Evolutionary conservation across 1,140 invertebrate species (phyloP).

Genomic region (Brachionus sp.): DNA sequence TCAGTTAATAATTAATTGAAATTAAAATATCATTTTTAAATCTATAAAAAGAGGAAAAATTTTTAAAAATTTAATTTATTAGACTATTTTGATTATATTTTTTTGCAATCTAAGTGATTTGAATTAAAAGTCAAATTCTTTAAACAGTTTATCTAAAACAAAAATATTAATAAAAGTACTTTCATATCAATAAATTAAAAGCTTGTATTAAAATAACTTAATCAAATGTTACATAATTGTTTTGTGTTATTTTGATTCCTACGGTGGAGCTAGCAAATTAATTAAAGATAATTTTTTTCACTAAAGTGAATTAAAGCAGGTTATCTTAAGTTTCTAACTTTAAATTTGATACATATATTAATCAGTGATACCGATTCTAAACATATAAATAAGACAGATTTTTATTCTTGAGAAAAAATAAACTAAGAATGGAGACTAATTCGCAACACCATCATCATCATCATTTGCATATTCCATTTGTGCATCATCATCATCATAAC

Average conservation of each 20-base stretch:
- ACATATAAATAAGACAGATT: neutral
- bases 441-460: conserved; percentile 28
- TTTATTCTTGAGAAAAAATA: neutral
- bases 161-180: too few relatives aligned
- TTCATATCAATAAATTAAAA: too few relatives aligned
- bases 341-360: neutral
- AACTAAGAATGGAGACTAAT: neutral
- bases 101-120: too few relatives aligned
- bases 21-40: too few relatives aligned
- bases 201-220: neutral
- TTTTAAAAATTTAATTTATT: too few relatives aligned
- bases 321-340: neutral
- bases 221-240: neutral
- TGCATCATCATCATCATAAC: neutral
- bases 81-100: too few relatives aligned
- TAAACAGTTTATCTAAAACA: too few relatives aligned
- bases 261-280: neutral
- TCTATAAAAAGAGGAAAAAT: too few relatives aligned
- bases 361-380: neutral
- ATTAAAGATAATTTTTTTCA: neutral
- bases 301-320: neutral
- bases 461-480: neutral
- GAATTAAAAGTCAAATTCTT: too few relatives aligned
- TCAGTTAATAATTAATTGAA: too few relatives aligned
- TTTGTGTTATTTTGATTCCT: neutral